Evolutionary conservation across 2,113 vertebrate species (phyloP).

Genomic region (Irena cyanogastra): DNA sequence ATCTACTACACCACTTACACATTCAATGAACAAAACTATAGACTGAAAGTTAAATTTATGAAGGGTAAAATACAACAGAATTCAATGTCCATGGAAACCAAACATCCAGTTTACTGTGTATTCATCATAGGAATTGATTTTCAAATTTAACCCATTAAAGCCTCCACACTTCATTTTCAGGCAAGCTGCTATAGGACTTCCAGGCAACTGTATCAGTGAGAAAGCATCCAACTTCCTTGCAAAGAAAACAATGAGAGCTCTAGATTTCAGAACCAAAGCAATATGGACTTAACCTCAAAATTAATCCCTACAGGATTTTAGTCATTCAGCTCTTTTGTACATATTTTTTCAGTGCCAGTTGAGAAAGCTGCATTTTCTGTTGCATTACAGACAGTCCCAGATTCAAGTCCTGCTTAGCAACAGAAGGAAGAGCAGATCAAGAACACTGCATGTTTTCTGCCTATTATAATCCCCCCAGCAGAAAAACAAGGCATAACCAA

Average conservation of each 20-base stretch:
- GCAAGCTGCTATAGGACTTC: not conserved
- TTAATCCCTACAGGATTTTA: not conserved
- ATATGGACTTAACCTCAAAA: not conserved
- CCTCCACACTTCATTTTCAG: not conserved
- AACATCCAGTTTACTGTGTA: not conserved
- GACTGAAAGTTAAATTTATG: not conserved
- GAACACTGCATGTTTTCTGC: not conserved
- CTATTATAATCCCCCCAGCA: not conserved
- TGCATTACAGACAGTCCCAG: not conserved
- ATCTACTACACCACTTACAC: rapidly evolving
- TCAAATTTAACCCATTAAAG: not conserved
- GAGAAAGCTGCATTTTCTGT: not conserved
- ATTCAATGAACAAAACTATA: not conserved
- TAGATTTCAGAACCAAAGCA: not conserved
- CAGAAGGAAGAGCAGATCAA: not conserved
- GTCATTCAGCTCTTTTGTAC: not conserved
- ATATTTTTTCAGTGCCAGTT: not conserved
- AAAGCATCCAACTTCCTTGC: not conserved
- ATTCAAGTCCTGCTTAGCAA: not conserved
- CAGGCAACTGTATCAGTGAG: not conserved
- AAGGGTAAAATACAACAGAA: not conserved
- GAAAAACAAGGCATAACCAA: not conserved
- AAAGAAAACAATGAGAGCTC: not conserved
- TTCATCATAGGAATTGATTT: not conserved
- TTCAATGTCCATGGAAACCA: not conserved